These are phyloP conservation scores for Polyergus mexicanus DNA, from an alignment of 1,140 invertebrate genomes.

Conservation along the genomic window DNA sequence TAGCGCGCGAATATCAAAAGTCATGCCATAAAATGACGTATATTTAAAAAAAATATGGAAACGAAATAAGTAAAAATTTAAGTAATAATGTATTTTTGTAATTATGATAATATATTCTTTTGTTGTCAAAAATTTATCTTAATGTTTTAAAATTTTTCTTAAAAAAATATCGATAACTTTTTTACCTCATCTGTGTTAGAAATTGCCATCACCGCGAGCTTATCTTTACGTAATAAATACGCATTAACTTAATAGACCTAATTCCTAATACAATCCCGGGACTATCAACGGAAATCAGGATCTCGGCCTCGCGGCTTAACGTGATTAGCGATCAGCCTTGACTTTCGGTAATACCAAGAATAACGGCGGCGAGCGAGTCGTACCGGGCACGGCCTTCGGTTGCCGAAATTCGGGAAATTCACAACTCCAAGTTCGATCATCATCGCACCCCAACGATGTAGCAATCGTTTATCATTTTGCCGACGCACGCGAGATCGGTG, in stretches of 20 bases:
- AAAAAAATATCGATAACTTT: background rate
- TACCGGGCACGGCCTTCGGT: slow-evolving; percentile 42
- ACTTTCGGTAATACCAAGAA: slow-evolving; percentile 45
- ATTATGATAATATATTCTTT: background rate
- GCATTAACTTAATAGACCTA: slow-evolving; percentile 4
- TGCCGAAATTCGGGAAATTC: slow-evolving; percentile 14
- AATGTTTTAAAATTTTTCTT: no score
- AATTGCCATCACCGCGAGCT: slow-evolving; percentile 4
- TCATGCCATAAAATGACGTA: background rate
- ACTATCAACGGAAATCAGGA: slow-evolving; percentile 44
- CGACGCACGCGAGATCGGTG: slow-evolving; percentile 15
- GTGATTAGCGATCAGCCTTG: slow-evolving; percentile 50
- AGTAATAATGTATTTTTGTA: background rate
- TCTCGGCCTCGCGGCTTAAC: slow-evolving; percentile 20
- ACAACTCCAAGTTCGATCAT: background rate
- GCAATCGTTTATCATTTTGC: slow-evolving; percentile 19
- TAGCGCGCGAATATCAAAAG: background rate
- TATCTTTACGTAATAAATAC: slow-evolving; percentile 36
- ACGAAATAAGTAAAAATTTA: background rate
- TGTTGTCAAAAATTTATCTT: background rate
- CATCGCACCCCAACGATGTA: no score
- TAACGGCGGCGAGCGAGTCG: slow-evolving; percentile 26
- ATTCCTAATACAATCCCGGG: slow-evolving; percentile 39
- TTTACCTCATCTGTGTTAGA: background rate
- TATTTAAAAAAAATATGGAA: slow-evolving; percentile 2